Evolutionary conservation across 2,797 vertebrate species (phyloP).

Genomic region (Pseudochirops cupreus): DNA sequence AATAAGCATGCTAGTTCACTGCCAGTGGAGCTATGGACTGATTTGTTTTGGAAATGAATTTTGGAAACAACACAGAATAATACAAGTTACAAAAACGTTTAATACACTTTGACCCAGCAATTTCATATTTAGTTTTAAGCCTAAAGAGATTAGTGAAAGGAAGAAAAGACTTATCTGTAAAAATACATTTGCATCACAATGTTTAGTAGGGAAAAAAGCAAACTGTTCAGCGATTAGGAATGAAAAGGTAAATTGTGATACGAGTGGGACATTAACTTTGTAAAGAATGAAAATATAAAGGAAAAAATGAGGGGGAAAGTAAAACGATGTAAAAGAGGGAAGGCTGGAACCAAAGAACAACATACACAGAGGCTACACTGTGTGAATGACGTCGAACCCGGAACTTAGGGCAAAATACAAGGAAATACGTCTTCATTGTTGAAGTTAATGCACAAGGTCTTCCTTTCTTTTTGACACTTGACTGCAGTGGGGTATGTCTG

Average conservation of each 20-base stretch:
- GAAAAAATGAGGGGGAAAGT: not conserved
- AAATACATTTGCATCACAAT: not conserved
- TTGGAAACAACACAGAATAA: not conserved
- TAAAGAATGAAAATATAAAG: not conserved
- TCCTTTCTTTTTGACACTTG: not conserved
- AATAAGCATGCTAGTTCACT: not conserved
- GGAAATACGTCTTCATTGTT: not conserved
- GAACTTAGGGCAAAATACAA: not conserved
- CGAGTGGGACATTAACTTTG: not conserved
- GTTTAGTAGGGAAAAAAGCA: not conserved
- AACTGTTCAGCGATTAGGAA: not conserved
- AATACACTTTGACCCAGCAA: not conserved
- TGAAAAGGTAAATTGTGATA: not conserved
- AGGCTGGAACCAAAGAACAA: not conserved
- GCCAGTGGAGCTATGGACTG: not conserved
- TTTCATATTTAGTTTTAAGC: not conserved
- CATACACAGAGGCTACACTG: not conserved
- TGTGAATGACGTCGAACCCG: not conserved
- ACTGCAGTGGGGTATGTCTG: not conserved
- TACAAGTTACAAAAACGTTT: not conserved
- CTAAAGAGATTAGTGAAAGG: not conserved
- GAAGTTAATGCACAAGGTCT: not conserved
- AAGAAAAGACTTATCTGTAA: not conserved
- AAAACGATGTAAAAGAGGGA: not conserved
- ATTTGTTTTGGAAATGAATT: not conserved